Evolutionary conservation across 1,140 invertebrate genomes (phyloP), one percentile per base, ranked within the genome.

Genomic region (Rhyzopertha dominica): DNA sequence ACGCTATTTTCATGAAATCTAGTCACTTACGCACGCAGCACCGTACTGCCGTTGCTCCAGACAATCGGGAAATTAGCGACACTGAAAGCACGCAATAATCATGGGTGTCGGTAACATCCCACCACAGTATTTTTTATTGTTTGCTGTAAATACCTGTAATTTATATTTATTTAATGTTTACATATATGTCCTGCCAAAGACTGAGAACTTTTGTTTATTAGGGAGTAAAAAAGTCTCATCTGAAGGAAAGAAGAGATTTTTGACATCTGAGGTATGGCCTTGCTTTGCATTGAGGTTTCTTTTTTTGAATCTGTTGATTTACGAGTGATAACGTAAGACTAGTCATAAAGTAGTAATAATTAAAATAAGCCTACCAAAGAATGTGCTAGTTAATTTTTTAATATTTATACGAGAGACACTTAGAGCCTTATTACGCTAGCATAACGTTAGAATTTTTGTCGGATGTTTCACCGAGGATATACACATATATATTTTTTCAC

Each of bases 311-410:
- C n/a, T n/a, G n/a, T n/a, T n/a, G n/a, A n/a, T n/a, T n/a, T n/a
- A n/a, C n/a, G 52, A 63, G 62, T 64, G 62, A 64, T 64, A 64
- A 60, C 54, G 56, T 58, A 44, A 54, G 56, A 62, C 62, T 64
- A 64, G 62, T 64, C 62, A 64, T 59, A 54, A 47, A 53, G n/a
- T n/a, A 49, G 42, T 54, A 56, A 40, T 48, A 59, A 53, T 53
- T 55, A 56, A 52, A 47, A 52, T 55, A 64, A 62, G 62, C 58
- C 54, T 62, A 64, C 62, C 62, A 64, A 64, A 64, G 62, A 64
- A 51, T 52, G 55, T 61, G 51, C 62, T 64, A 64, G 59, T 64
- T 64, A 47, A 62, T 54, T 45, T 58, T 51, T 59, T 37, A 26
- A 44, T 51, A 51, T 57, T 53, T 54, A 51, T 56, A 58, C 52